Evolutionary conservation across 2,797 vertebrate species (phyloP), one percentile per base, ranked within the genome.

Genomic region (Typhlichthys eigenmanni): DNA sequence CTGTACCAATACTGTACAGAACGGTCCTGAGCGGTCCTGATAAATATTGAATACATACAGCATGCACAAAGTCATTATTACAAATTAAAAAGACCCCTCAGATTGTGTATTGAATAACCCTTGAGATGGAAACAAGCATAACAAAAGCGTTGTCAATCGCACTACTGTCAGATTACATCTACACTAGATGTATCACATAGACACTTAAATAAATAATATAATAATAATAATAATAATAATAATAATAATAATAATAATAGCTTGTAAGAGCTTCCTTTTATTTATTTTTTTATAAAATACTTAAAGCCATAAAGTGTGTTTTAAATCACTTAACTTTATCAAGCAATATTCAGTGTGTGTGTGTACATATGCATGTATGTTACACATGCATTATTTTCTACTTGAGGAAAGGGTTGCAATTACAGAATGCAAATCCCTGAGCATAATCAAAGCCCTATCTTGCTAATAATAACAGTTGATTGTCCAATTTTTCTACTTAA

Each of bases 401-500:
- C 24, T 24, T 24, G 24, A 24, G 24, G 24, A 24, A 24, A 24
- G 57, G 12, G 3, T 24, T 55, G 55, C 58, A 74, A 83, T 74
- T 85, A 76, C 55, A 53, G 60, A 63, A 70, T 71, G 60, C 45
- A 79, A 70, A 78, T 71, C n/a, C 58, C 52, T 43, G 24, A 29
- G 24, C 24, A 29, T 62, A 51, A 68, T 71, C 62, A 76, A 74
- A 73, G 55, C 45, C 46, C 54, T 38, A 38, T 9, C 13, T 58
- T 58, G 16, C 2, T 13, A 29, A 32, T 60, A 55, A 76, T 70
- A 55, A 58, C 29, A 71, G 51, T 13, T 17, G 47, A 48, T n/a
- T 5, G 29, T 47, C 48, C 48, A 13, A 11, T 47, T 47, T 49
- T 58, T n/a, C 29, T 62, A 53, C n/a, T 54, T 55, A 16, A n/a